phyloP scores from a whole-genome alignment of 2,888 invertebrate species.

The Nudaria mundana region DNA sequence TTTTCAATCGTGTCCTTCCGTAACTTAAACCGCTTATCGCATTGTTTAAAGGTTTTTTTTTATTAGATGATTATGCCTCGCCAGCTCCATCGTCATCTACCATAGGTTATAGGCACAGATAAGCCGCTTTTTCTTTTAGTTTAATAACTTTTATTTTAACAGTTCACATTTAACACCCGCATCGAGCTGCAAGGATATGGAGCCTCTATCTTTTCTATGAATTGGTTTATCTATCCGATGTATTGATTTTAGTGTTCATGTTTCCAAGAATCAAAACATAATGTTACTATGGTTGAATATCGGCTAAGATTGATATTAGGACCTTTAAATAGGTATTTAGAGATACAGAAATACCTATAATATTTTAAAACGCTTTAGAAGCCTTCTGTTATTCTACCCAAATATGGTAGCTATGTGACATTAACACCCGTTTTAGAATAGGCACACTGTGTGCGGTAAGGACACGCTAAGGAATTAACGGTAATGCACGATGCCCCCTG shows the following conservation, averaged over 20 bases:
- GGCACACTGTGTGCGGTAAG: constrained; percentile 47
- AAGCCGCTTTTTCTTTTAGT: too few relatives aligned
- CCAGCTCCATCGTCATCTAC: too few relatives aligned
- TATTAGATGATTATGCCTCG: too few relatives aligned
- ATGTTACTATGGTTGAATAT: constrained; percentile 6
- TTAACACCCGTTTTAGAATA: constrained; percentile 27
- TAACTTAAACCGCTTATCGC: too few relatives aligned
- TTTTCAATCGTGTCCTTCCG: too few relatives aligned
- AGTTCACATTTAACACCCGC: background rate
- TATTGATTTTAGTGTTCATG: constrained; percentile 5
- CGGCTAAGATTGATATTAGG: constrained; percentile 3
- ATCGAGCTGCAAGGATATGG: constrained; percentile 8
- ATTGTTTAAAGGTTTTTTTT: too few relatives aligned
- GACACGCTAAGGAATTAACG: constrained; percentile 53
- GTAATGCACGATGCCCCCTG: constrained; percentile 61
- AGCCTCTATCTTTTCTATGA: constrained; percentile 7
- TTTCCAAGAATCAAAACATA: constrained; percentile 6
- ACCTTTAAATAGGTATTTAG: constrained; percentile 4
- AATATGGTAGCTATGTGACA: constrained; percentile 7
- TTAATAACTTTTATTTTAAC: constrained; percentile 3
- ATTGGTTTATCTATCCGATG: constrained; percentile 8
- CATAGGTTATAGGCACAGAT: too few relatives aligned
- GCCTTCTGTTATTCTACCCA: background rate
- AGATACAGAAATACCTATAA: background rate
- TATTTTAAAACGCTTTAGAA: background rate